Base-by-base conservation (phyloP, 2,113 vertebrate species). In the Electrona antarctica region DNA sequence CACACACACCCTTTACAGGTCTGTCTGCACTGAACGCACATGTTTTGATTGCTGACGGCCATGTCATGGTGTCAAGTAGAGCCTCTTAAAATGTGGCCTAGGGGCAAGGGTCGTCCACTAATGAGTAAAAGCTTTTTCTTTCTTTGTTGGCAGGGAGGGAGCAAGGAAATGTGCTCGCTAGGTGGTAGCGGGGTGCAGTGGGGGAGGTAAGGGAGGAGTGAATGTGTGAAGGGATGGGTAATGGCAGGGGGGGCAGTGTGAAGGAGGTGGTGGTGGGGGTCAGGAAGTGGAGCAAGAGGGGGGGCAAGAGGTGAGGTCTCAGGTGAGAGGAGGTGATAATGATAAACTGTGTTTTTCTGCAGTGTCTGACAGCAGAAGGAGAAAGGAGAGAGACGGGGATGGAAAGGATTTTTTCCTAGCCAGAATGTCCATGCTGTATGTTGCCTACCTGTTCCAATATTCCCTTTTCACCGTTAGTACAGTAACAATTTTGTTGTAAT, bases 31-130 rank as follows among this genome's bases (percentile, higher is more conserved):
- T 71, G 81, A 87, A 91, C 74, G 85, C 86, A 85, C 75, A 77
- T 88, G 90, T 91, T 92, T 91, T 89, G 86, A 92, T 92, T 88
- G 88, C 89, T 92, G 91, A 92, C 83, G 89, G 89, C 89, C 91
- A 92, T 92, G 91, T 93, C 91, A 91, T 41, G 88, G 91, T 92
- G 91, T 93, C 91, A 93, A 94, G 92, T 92, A 92, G 91, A 91
- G 90, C 89, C 92, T 93, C 92, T 93, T 92, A 92, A 93, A 93
- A 91, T 92, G 88, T 91, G 87, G 91, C 83, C 90, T 61, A n/a
- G 79, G 90, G 89, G 80, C 90, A 91, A 89, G 82, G 92, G 91
- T 93, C 89, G 89, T 79, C 71, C 64, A 76, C 92, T 92, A 91
- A 93, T 93, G 92, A 93, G 92, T 93, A 89, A 91, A 92, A 92